These are phyloP conservation scores for Poeciliopsis turrubarensis DNA, from an alignment of 2,113 vertebrate genomes.

Conservation along the genomic window DNA sequence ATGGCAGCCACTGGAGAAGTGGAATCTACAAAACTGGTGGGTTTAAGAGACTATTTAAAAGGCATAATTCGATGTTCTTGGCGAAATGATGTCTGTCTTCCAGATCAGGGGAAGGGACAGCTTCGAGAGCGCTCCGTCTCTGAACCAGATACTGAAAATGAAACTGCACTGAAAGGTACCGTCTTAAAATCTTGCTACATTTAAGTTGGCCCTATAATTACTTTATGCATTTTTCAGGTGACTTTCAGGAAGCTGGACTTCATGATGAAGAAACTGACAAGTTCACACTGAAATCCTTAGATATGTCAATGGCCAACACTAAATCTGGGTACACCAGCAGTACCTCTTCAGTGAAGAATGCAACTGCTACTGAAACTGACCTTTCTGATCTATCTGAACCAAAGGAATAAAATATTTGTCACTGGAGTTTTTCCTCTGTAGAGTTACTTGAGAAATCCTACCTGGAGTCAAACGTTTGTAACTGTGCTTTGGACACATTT, in stretches of 20 bases:
- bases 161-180: conserved; percentile 2
- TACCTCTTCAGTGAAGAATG: conserved; percentile 1
- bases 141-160: conserved; percentile 3
- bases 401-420: conserved; percentile 48
- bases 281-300: fast-evolving
- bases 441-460: too few species aligned
- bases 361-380: conserved; percentile 14
- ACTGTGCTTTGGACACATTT: too few species aligned
- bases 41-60: neutral
- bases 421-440: too few species aligned
- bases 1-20: conserved; percentile 68
- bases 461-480: too few species aligned
- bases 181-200: too few species aligned
- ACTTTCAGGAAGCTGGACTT: neutral
- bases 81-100: neutral
- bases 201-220: too few species aligned
- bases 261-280: neutral
- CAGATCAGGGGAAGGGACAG: conserved; percentile 19
- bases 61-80: neutral
- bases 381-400: conserved; percentile 3
- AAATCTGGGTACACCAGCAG: neutral
- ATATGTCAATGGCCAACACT: neutral
- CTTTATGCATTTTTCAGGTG: conserved; percentile 8
- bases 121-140: conserved; percentile 10
- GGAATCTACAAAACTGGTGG: conserved; percentile 9